phyloP scores from a whole-genome alignment of 2,797 vertebrate genomes.

The Hoplostethus mediterraneus region DNA sequence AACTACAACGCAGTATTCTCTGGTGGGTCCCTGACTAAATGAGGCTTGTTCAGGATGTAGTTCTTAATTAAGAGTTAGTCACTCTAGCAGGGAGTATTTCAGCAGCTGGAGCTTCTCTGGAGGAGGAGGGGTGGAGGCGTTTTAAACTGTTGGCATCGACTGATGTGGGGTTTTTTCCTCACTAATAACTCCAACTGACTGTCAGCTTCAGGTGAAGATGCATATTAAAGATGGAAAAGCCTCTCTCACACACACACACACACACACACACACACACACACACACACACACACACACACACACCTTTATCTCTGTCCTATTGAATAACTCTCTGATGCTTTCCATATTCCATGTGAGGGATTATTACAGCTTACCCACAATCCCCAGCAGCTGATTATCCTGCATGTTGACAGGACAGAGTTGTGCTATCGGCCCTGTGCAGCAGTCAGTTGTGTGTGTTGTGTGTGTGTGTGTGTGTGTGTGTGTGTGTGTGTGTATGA shows the following conservation, averaged over 20 bases:
- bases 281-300: slow-evolving; percentile 49
- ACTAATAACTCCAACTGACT: slow-evolving; percentile 39
- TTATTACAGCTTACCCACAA: slow-evolving; percentile 93
- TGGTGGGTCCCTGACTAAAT: slow-evolving; percentile 49
- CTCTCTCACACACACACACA: slow-evolving; percentile 40
- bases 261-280: slow-evolving; percentile 37
- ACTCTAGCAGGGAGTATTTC: slow-evolving; percentile 39
- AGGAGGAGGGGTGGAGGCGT: slow-evolving; percentile 24
- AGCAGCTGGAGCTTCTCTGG: slow-evolving; percentile 49
- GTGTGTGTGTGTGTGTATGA: not conserved
- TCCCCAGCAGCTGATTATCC: slow-evolving; percentile 90
- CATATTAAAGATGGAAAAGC: slow-evolving; percentile 69
- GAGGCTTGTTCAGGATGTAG: slow-evolving; percentile 54
- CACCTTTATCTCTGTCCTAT: slow-evolving; percentile 84
- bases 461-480: no score
- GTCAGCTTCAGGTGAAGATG: slow-evolving; percentile 70
- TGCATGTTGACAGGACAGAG: slow-evolving; percentile 89
- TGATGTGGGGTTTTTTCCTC: slow-evolving; percentile 7
- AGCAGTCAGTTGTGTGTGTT: slow-evolving; percentile 67
- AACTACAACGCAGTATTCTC: slow-evolving; percentile 40
- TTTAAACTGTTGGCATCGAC: slow-evolving; percentile 5
- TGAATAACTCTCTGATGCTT: slow-evolving; percentile 91
- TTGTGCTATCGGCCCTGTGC: slow-evolving; percentile 87
- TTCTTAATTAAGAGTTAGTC: slow-evolving; percentile 65
- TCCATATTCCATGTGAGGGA: slow-evolving; percentile 94